Evolutionary conservation across 1,140 invertebrate genomes (phyloP), one percentile per base, ranked within the genome.

Genomic region (Drosophila lacertosa): DNA sequence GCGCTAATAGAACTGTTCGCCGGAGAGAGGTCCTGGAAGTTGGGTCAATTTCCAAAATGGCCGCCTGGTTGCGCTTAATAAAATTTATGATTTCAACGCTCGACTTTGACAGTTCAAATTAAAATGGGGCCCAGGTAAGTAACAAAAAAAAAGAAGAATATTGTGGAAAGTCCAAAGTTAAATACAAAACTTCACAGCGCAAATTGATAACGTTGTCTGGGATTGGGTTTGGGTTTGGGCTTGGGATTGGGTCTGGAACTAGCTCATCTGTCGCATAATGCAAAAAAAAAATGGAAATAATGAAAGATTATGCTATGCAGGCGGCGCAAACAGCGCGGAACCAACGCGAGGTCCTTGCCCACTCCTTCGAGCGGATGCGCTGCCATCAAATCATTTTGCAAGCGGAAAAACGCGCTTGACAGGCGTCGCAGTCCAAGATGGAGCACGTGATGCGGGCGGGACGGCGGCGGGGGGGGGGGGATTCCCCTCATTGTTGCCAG

Each of bases 361-460:
- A 13, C 16, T 11, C 7, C 16, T 15, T 71, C 37, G 47, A 73
- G 66, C 72, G 86, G 86, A 89, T 82, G 65, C 68, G 75, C 74
- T 62, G 86, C 66, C 81, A 89, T 86, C 86, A 89, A 89, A 89
- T 89, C 81, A 89, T 82, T 89, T 89, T 82, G 78, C 82, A 72
- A 82, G 83, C 82, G 82, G 82, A 86, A 88, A 82, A 77, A 74
- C n/a, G 66, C 77, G 78, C 78, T 88, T 44, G 70, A 48, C 48
- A 57, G 42, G 13, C 65, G 45, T 62, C 45, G 37, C 50, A 63
- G 32, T 22, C 16, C 40, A 69, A 69, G 57, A 63, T 54, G 62
- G 32, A 53, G 53, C 45, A 45, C 60, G 55, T 50, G 55, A 40
- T 15, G 44, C 9, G 35, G 42, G 10, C 3, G 4, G 29, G 22